Evolutionary conservation across 2,113 vertebrate species (phyloP).

Genomic region (Myotis lucifugus): DNA sequence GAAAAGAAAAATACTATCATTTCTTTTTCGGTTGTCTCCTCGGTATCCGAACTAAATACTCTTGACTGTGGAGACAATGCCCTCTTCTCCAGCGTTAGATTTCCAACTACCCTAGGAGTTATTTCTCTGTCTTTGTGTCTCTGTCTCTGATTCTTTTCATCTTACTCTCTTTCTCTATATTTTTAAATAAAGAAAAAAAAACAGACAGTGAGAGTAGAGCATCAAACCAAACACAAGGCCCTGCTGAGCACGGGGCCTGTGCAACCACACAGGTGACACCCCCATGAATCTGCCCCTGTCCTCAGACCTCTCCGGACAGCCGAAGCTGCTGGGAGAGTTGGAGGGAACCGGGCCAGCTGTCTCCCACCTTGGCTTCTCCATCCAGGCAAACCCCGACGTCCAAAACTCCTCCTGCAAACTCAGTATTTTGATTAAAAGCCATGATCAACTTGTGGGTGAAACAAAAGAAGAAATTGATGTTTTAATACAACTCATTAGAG

Average conservation of each 20-base stretch:
- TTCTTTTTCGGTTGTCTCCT: neutral
- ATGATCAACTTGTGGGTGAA: slow-evolving; percentile 57
- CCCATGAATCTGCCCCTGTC: neutral
- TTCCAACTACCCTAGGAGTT: neutral
- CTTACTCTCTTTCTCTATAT: neutral
- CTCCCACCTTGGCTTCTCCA: neutral
- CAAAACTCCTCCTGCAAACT: neutral
- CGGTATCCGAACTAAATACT: neutral
- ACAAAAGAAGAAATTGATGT: slow-evolving; percentile 63
- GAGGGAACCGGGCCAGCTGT: neutral
- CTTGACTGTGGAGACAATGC: neutral
- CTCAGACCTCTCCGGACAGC: neutral
- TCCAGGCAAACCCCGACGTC: neutral
- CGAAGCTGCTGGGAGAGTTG: neutral
- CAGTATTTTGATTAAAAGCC: slow-evolving; percentile 61
- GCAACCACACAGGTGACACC: neutral
- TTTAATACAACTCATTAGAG: slow-evolving; percentile 72
- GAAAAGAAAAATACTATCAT: neutral
- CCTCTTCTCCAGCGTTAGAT: neutral
- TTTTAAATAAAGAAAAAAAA: neutral
- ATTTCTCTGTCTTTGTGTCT: neutral
- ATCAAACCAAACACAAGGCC: neutral
- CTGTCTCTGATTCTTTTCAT: neutral
- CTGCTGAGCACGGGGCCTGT: neutral
- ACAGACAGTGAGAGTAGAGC: neutral